Conservation (phyloP, 2,888 invertebrate genomes). For the Nemotelus nigrinus region DNA sequence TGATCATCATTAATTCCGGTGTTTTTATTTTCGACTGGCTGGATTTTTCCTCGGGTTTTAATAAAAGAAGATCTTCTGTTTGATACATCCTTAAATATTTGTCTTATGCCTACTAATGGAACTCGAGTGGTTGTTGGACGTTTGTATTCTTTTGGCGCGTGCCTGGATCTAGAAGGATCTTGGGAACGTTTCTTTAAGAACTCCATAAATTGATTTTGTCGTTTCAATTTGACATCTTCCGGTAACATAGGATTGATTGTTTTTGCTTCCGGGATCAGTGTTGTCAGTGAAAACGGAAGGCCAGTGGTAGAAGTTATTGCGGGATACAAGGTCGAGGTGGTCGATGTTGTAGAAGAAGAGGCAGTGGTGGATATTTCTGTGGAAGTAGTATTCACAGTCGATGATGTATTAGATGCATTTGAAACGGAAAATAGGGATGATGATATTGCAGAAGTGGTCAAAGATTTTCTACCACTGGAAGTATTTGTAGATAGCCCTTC, state of each 20-base stretch:
- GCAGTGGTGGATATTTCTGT: neutral
- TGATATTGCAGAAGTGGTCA: neutral
- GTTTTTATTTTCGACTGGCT: neutral
- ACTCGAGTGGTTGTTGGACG: constrained; percentile 4
- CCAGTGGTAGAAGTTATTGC: neutral
- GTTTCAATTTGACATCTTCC: constrained; percentile 24
- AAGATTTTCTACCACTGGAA: neutral
- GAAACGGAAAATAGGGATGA: neutral
- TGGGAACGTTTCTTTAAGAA: constrained; percentile 20
- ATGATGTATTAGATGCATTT: neutral
- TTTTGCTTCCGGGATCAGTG: neutral
- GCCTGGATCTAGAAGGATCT: neutral
- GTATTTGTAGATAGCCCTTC: neutral
- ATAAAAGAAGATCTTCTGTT: neutral
- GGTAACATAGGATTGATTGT: neutral
- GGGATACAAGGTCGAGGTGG: neutral
- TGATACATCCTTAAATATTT: constrained; percentile 6
- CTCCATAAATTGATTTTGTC: constrained; percentile 33
- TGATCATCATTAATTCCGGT: neutral
- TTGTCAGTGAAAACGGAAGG: neutral
- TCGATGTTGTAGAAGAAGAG: neutral
- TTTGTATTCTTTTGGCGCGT: neutral
- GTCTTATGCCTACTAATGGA: neutral
- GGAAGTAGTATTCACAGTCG: neutral
- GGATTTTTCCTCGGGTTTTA: neutral